phyloP scores from a whole-genome alignment of 2,113 vertebrate species.

The Sceloporus tristichus region DNA sequence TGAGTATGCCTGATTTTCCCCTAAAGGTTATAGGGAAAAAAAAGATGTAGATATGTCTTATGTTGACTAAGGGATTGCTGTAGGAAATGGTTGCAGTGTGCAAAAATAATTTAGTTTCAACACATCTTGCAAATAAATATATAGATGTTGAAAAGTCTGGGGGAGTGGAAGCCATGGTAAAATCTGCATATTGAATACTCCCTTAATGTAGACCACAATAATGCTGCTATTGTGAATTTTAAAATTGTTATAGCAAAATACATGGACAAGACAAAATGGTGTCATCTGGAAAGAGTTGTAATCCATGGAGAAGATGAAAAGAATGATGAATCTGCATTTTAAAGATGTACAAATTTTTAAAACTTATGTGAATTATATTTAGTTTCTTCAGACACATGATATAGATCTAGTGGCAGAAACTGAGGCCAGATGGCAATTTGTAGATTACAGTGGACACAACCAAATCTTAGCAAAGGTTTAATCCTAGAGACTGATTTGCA shows the following conservation, averaged over 20 bases:
- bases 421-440: background rate
- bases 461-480: background rate
- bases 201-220: background rate
- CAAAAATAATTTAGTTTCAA: background rate
- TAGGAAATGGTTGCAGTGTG: slow-evolving; percentile 17
- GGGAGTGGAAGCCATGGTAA: background rate
- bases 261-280: background rate
- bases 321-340: background rate
- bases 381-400: background rate
- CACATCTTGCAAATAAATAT: background rate
- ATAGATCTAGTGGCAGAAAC: background rate
- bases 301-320: background rate
- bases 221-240: background rate
- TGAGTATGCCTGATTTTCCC: rapidly evolving
- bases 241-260: background rate
- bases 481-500: background rate
- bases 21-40: background rate
- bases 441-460: background rate
- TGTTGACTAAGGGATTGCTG: background rate
- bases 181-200: background rate
- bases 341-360: background rate
- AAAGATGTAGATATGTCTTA: slow-evolving; percentile 16
- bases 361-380: background rate
- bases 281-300: background rate
- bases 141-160: background rate